Evolutionary conservation across 2,797 vertebrate genomes (phyloP).

Genomic region (Malacoraja senta): DNA sequence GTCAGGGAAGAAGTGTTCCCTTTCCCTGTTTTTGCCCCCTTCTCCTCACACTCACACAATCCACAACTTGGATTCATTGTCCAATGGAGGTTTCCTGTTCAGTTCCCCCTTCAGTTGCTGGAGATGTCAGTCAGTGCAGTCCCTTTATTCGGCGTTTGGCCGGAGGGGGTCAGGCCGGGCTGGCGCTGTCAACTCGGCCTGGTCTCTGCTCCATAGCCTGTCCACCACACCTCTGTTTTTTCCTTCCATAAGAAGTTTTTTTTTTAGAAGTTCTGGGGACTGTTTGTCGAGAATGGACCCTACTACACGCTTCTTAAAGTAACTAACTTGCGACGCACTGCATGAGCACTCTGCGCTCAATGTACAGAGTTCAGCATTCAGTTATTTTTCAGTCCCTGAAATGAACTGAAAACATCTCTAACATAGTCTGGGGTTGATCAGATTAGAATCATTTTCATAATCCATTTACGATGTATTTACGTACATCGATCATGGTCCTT

Average conservation of each 20-base stretch:
- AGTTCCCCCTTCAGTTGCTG: no score
- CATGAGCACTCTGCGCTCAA: neutral
- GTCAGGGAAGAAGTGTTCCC: neutral
- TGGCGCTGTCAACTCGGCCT: conserved; percentile 11
- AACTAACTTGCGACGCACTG: neutral
- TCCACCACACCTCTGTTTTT: neutral
- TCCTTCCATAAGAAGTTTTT: neutral
- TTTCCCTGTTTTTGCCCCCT: neutral
- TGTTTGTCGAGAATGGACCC: neutral
- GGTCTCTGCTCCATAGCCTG: neutral
- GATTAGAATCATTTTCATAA: neutral
- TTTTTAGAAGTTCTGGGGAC: neutral
- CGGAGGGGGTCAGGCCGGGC: conserved; percentile 29
- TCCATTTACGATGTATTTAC: neutral
- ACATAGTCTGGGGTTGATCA: neutral
- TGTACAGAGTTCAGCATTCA: neutral
- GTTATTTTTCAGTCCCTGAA: neutral
- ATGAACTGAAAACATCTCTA: neutral
- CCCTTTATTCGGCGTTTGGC: neutral
- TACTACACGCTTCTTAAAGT: neutral
- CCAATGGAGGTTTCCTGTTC: neutral
- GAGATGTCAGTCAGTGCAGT: neutral
- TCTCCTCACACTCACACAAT: no score
- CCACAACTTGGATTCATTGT: neutral
- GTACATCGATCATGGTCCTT: neutral